phyloP scores from a whole-genome alignment of 2,888 invertebrate species.

The Deilephila elpenor region DNA sequence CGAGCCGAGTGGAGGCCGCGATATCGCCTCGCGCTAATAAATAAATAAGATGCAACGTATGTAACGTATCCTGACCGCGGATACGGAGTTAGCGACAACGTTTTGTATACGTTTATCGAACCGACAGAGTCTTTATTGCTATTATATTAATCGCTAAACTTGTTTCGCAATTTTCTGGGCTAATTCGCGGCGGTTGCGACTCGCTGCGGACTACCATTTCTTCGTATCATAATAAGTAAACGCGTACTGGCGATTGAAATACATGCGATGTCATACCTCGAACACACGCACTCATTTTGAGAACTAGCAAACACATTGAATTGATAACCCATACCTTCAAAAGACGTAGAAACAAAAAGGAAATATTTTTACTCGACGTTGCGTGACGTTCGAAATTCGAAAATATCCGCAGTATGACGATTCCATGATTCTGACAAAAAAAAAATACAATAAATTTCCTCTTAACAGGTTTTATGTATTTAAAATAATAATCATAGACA shows the following conservation, averaged over 20 bases:
- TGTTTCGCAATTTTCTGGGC: slow-evolving; percentile 23
- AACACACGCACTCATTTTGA: background rate
- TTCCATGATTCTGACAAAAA: background rate
- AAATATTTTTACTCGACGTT: background rate
- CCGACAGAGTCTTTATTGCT: slow-evolving; percentile 19
- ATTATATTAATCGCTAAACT: slow-evolving; percentile 26
- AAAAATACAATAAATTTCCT: background rate
- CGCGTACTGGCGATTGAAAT: background rate
- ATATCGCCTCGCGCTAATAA: slow-evolving; percentile 77
- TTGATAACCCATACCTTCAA: background rate
- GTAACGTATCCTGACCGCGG: slow-evolving; percentile 33
- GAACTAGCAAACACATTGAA: background rate
- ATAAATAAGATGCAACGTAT: slow-evolving; percentile 71
- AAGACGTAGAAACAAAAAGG: background rate
- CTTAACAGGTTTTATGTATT: background rate
- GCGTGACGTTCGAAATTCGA: slow-evolving; percentile 22
- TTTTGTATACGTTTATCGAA: slow-evolving; percentile 25
- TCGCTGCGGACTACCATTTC: background rate
- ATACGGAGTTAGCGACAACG: slow-evolving; percentile 26
- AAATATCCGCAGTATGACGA: slow-evolving; percentile 3
- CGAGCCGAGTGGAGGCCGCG: slow-evolving; percentile 61
- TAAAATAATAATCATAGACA: background rate
- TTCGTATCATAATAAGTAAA: background rate
- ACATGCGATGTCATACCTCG: background rate
- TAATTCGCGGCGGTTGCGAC: slow-evolving; percentile 16